These are phyloP conservation scores for Cordylochernes scorpioides DNA, from an alignment of 2,888 invertebrate species.

Conservation along the genomic window DNA sequence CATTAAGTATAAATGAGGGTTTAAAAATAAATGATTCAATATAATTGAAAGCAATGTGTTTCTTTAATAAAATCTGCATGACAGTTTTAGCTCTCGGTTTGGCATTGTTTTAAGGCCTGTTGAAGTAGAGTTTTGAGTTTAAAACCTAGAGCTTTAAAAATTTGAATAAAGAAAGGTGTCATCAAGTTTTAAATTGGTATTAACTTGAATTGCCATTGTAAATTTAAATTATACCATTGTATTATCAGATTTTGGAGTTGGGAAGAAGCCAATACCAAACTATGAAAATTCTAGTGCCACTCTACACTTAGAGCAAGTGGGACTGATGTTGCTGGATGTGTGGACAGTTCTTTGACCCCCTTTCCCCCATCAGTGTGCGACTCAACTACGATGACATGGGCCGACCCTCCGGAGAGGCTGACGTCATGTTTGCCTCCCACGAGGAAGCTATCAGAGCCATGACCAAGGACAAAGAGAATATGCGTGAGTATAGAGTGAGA, in stretches of 20 bases:
- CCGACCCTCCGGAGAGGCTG: constrained; percentile 77
- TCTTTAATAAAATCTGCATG: no score
- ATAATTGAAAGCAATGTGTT: no score
- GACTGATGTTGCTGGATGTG: not conserved
- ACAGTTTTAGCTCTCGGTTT: not conserved
- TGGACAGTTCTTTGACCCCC: constrained; percentile 69
- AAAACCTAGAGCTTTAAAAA: no score
- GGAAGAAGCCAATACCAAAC: not conserved
- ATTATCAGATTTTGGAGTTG: constrained; percentile 1
- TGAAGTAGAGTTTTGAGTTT: no score
- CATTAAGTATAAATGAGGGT: no score
- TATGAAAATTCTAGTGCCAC: not conserved
- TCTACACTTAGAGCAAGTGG: not conserved
- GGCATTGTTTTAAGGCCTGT: not conserved
- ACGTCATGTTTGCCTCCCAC: constrained; percentile 69
- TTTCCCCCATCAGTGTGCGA: constrained; percentile 54
- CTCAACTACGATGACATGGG: constrained; percentile 60
- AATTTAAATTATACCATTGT: no score
- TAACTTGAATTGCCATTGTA: no score
- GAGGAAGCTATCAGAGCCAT: constrained; percentile 62
- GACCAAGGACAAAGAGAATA: constrained; percentile 30
- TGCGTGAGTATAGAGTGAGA: constrained; percentile 21
- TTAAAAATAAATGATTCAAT: no score
- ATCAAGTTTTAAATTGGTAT: no score
- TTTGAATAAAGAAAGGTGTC: no score